Base-by-base conservation (phyloP, 2,797 vertebrate species). In the Rhynchotus rufescens region DNA sequence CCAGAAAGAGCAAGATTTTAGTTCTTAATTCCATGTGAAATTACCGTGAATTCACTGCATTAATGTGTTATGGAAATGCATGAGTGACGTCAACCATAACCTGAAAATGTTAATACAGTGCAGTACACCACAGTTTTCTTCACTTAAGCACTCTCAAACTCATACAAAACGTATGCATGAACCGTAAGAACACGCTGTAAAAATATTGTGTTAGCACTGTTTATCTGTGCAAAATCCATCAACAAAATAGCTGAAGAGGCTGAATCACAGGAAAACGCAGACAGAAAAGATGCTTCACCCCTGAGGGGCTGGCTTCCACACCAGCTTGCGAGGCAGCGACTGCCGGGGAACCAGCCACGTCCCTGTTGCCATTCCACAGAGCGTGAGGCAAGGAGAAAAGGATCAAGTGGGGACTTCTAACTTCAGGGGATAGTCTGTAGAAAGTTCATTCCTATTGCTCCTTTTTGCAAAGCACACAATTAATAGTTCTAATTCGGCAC, bases 1-100 rank as follows among this genome's bases (percentile, higher is more conserved):
- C 47, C 80, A 89, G 73, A 89, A 93, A 93, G 56, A 97, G 91
- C 95, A 96, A 84, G 93, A 97, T 79, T 88, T 4, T 61, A 73
- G 69, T 86, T 95, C 69, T 80, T 92, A 87, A 96, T 94, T 94
- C 79, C 3, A 2, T 42, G 25, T 73, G 86, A 89, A 96, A 95
- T 90, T 90, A 86, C 40, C 89, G 44, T 10, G 3, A 65, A 91
- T 78, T 89, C 67, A 68, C 4, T 71, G 38, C 12, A 32, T 93
- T 97, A 85, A 84, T 84, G 76, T 86, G 90, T 73, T 88, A 44
- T 30, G 88, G 45, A 94, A 65, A 64, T 89, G 93, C 84, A 94
- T 45, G 72, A 89, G 90, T 78, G 59, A 77, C 65, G 66, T 86
- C 85, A 94, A 90, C 22, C 61, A 73, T 2, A 75, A 73, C 34